These are phyloP conservation scores for Argyresthia albistria DNA, from an alignment of 2,888 invertebrate genomes.

Conservation along the genomic window DNA sequence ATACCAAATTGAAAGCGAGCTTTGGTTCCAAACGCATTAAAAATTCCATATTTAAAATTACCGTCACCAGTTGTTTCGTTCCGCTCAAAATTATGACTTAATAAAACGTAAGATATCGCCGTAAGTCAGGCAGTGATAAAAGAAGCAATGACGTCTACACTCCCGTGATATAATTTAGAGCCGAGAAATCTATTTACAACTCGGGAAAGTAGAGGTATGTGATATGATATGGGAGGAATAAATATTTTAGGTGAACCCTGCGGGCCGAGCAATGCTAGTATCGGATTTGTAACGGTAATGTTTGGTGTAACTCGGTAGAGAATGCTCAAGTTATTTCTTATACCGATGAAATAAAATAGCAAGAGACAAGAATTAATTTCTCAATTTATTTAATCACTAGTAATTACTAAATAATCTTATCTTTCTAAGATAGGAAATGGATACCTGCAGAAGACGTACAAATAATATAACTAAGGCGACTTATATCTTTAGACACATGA, in stretches of 20 bases:
- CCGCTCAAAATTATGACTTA: constrained; percentile 52
- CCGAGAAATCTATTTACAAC: constrained; percentile 50
- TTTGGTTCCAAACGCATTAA: constrained; percentile 10
- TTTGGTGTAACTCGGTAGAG: constrained; percentile 13
- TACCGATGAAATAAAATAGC: too few species aligned
- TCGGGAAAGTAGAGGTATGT: constrained; percentile 15
- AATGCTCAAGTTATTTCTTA: constrained; percentile 9
- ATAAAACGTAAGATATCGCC: constrained; percentile 45
- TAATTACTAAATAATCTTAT: too few species aligned
- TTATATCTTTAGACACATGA: too few species aligned
- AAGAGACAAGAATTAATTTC: too few species aligned
- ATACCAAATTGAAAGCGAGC: neutral
- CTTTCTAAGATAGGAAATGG: too few species aligned
- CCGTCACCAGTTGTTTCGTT: constrained; percentile 37
- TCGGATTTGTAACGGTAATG: neutral
- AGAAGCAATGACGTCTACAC: constrained; percentile 34
- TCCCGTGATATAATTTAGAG: constrained; percentile 29
- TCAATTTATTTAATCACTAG: too few species aligned
- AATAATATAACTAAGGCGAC: too few species aligned
- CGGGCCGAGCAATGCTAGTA: neutral
- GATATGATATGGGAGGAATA: constrained; percentile 2
- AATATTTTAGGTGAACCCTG: neutral
- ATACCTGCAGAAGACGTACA: too few species aligned
- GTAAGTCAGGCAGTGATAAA: constrained; percentile 49
- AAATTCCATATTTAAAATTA: constrained; percentile 32